A percentile compares a stretch with the other conserved stretches of the same genome.
phyloP scores from a whole-genome alignment of 2,797 vertebrate species.

The Oryzias sinensis region DNA sequence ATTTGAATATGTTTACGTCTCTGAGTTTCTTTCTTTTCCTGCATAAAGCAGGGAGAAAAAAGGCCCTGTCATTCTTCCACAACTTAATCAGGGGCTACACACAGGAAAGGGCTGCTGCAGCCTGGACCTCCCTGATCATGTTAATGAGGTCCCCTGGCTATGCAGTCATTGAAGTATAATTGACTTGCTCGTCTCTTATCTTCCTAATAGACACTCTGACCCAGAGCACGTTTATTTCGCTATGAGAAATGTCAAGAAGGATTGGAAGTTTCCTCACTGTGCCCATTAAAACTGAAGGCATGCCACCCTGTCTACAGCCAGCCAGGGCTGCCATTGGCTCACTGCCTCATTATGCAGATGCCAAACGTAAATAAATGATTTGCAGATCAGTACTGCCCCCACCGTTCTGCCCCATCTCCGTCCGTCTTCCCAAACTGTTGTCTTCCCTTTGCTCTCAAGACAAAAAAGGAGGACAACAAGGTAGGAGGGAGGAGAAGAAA shows the following conservation, averaged over 20 bases:
- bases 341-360: constrained; percentile 92
- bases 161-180: constrained; percentile 99
- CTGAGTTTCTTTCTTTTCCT: constrained; percentile 50
- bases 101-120: constrained; percentile 84
- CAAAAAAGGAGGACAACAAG: constrained; percentile 46
- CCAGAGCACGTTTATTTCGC: constrained; percentile 92
- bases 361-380: constrained; percentile 88
- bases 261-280: constrained; percentile 91
- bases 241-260: constrained; percentile 98
- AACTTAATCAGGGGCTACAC: constrained; percentile 93
- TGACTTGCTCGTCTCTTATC: constrained; percentile 98
- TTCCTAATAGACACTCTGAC: constrained; percentile 98
- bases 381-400: constrained; percentile 67
- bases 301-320: constrained; percentile 92
- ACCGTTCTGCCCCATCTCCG: constrained; percentile 30
- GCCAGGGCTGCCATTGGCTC: constrained; percentile 83
- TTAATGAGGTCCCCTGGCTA: constrained; percentile 99
- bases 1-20: constrained; percentile 63
- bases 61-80: constrained; percentile 92
- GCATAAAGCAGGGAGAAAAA: constrained; percentile 54
- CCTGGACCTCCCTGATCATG: constrained; percentile 91
- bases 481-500: constrained; percentile 34
- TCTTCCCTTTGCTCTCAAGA: constrained; percentile 31
- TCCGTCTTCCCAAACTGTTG: constrained; percentile 45
- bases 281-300: constrained; percentile 98